phyloP scores from a whole-genome alignment of 2,888 invertebrate species.

The Sphaeridia pumilis region DNA sequence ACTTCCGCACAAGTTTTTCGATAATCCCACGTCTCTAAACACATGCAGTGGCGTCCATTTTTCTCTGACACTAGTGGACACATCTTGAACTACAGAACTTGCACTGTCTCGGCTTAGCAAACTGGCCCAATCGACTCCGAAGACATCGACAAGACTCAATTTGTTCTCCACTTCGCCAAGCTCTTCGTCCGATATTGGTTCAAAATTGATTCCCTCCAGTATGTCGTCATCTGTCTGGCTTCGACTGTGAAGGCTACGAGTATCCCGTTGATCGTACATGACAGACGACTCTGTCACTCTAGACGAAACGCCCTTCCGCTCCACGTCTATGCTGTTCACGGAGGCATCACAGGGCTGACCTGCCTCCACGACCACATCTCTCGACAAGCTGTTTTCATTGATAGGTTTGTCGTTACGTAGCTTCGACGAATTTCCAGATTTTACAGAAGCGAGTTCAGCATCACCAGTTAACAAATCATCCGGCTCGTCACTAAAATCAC shows the following conservation, averaged over 20 bases:
- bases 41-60: conserved; percentile 58
- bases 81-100: conserved; percentile 43
- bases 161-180: conserved; percentile 63
- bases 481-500: conserved; percentile 36
- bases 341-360: too few species aligned
- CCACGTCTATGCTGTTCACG: too few species aligned
- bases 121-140: conserved; percentile 92
- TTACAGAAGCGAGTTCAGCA: neutral
- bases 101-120: conserved; percentile 60
- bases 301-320: neutral
- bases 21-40: conserved; percentile 67
- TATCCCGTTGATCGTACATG: conserved; percentile 16
- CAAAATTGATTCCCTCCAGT: conserved; percentile 66
- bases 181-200: conserved; percentile 82
- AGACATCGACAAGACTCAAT: conserved; percentile 67
- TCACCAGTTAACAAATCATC: conserved; percentile 21
- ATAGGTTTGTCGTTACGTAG: neutral
- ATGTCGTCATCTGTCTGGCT: conserved; percentile 48
- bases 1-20: conserved; percentile 62
- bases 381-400: neutral
- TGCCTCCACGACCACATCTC: conserved; percentile 8
- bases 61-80: conserved; percentile 48
- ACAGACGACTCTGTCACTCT: too few species aligned
- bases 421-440: neutral
- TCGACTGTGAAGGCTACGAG: conserved; percentile 22